Evolutionary conservation across 2,888 invertebrate genomes (phyloP).

Genomic region (Artemia sinica): DNA sequence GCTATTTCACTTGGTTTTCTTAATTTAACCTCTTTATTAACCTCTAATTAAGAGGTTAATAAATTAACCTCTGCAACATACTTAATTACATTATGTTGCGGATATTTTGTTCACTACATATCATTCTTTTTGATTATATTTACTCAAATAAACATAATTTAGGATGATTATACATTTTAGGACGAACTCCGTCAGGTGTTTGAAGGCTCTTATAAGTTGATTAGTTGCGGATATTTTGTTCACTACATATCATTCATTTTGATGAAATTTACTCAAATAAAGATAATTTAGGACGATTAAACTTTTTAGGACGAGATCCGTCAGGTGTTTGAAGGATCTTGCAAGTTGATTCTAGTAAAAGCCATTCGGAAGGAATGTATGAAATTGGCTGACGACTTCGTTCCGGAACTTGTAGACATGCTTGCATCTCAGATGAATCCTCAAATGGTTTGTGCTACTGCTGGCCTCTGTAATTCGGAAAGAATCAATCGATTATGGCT

Average conservation of each 20-base stretch:
- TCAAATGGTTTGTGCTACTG: slow-evolving; percentile 60
- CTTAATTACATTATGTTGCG: no score
- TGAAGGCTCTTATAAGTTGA: slow-evolving; percentile 66
- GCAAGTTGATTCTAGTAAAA: slow-evolving; percentile 57
- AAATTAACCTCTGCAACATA: no score
- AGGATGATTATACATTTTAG: no score
- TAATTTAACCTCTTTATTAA: no score
- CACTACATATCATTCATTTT: no score
- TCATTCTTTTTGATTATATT: no score
- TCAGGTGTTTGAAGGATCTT: slow-evolving; percentile 72
- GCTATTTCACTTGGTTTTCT: no score
- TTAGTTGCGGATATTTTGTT: no score
- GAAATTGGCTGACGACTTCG: slow-evolving; percentile 61
- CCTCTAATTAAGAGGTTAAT: no score
- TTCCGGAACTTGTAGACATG: slow-evolving; percentile 69
- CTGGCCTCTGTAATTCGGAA: slow-evolving; percentile 66
- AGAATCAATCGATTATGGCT: slow-evolving; percentile 47
- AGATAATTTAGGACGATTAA: not conserved
- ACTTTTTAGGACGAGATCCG: slow-evolving; percentile 51
- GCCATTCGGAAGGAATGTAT: slow-evolving; percentile 54
- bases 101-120: no score
- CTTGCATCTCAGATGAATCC: slow-evolving; percentile 81
- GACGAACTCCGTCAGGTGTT: slow-evolving; percentile 67
- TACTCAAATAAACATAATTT: no score
- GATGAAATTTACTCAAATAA: no score